phyloP scores from a whole-genome alignment of 2,797 vertebrate species.

The Pseudochirops cupreus region DNA sequence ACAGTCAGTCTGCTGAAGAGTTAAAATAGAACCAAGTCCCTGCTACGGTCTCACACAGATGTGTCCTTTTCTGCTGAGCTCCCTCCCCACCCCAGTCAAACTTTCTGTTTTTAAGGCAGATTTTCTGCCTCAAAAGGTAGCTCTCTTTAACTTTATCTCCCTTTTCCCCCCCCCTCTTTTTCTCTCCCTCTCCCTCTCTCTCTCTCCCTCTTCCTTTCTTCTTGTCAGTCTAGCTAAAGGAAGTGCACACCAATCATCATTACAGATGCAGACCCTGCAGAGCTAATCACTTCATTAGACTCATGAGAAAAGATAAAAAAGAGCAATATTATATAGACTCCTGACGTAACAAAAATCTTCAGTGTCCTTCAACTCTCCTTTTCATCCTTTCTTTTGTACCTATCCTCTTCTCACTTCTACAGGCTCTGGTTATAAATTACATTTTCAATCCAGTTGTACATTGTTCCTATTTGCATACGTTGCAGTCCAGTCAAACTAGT shows the following conservation, averaged over 20 bases:
- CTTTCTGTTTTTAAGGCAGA: background rate
- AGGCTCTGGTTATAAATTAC: background rate
- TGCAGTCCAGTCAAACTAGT: background rate
- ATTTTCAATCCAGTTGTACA: background rate
- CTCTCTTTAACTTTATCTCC: background rate
- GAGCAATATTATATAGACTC: background rate
- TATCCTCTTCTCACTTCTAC: background rate
- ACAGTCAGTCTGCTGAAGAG: background rate
- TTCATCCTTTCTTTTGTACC: background rate
- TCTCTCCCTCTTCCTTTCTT: background rate
- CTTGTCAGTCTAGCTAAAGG: background rate
- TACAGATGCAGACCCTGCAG: background rate
- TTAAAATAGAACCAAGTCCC: background rate
- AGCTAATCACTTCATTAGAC: background rate
- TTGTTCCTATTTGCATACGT: background rate
- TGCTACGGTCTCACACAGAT: background rate
- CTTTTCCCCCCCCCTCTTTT: too few species aligned
- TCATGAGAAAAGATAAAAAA: background rate
- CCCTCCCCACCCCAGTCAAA: background rate
- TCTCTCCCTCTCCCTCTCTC: too few species aligned
- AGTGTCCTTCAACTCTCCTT: background rate
- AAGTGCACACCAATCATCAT: background rate
- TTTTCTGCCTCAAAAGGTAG: background rate
- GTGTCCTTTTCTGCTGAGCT: background rate
- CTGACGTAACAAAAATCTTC: background rate